Evolutionary conservation across 2,888 invertebrate genomes (phyloP).

Genomic region (Mycogona germanica): DNA sequence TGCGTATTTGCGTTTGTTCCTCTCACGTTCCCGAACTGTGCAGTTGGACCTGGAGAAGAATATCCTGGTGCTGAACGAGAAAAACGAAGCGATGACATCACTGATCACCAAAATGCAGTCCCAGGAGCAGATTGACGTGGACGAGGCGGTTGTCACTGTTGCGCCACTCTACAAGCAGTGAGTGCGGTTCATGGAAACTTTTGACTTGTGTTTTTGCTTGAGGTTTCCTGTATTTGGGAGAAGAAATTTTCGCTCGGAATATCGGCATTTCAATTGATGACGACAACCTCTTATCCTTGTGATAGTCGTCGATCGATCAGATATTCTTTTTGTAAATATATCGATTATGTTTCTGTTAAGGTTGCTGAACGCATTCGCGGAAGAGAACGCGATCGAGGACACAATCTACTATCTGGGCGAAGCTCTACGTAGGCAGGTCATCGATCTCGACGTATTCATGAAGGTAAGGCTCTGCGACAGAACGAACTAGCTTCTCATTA

Average conservation of each 20-base stretch:
- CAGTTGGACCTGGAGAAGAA: constrained; percentile 71
- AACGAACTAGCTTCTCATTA: no score
- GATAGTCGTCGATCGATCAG: background rate
- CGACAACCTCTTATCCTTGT: no score
- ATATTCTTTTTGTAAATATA: background rate
- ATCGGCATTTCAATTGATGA: background rate
- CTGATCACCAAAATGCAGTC: constrained; percentile 57
- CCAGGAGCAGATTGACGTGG: constrained; percentile 75
- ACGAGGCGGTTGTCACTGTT: constrained; percentile 92
- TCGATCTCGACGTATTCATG: constrained; percentile 91
- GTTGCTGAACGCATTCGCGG: constrained; percentile 84
- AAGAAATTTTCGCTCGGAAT: background rate
- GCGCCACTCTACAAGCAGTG: constrained; percentile 92
- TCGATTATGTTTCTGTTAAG: constrained; percentile 37
- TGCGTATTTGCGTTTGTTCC: no score
- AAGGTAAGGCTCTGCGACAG: no score
- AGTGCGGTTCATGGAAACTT: constrained; percentile 30
- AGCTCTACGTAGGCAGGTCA: constrained; percentile 77
- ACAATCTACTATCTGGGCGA: constrained; percentile 97
- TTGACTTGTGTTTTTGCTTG: background rate
- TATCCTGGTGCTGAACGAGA: constrained; percentile 67
- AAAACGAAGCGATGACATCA: constrained; percentile 71
- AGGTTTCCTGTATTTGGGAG: background rate
- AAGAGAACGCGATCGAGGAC: constrained; percentile 97
- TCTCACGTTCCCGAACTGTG: no score